Conservation (phyloP, 2,888 invertebrate species). For the Molorchus minor region DNA sequence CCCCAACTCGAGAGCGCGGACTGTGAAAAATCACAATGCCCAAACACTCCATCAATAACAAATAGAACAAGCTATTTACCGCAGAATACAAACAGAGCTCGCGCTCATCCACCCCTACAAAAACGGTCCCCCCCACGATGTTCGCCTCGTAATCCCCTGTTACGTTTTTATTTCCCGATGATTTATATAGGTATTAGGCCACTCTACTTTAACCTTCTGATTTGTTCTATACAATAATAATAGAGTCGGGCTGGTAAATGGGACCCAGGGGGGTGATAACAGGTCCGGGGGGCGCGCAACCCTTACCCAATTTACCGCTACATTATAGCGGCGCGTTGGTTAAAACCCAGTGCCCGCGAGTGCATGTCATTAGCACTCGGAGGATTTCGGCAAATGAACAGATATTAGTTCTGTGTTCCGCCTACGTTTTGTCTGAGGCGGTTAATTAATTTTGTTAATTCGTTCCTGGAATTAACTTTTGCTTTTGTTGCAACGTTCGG, state of each 20-base stretch:
- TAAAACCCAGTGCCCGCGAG: constrained; percentile 52
- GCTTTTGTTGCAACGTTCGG: too few relatives aligned
- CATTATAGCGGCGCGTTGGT: constrained; percentile 62
- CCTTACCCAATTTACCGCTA: constrained; percentile 62
- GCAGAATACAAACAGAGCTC: constrained; percentile 37
- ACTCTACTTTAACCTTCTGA: constrained; percentile 63
- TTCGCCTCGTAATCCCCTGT: constrained; percentile 43
- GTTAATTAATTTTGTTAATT: constrained; percentile 14
- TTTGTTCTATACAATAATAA: constrained; percentile 65
- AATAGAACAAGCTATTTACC: constrained; percentile 45
- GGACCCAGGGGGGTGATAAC: constrained; percentile 63
- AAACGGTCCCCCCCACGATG: constrained; percentile 40
- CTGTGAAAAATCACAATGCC: constrained; percentile 14
- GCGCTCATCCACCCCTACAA: constrained; percentile 23
- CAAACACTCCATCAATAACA: constrained; percentile 39
- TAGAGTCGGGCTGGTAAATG: constrained; percentile 64
- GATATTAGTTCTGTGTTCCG: constrained; percentile 21
- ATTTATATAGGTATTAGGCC: constrained; percentile 63
- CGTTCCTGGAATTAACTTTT: background rate
- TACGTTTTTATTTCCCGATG: constrained; percentile 61
- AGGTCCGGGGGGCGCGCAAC: constrained; percentile 50
- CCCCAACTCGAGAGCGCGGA: too few relatives aligned
- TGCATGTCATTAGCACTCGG: constrained; percentile 48
- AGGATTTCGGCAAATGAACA: constrained; percentile 30
- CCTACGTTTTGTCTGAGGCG: constrained; percentile 1